Conservation (phyloP, 2,113 vertebrate species). For the Heloderma charlesbogerti region DNA sequence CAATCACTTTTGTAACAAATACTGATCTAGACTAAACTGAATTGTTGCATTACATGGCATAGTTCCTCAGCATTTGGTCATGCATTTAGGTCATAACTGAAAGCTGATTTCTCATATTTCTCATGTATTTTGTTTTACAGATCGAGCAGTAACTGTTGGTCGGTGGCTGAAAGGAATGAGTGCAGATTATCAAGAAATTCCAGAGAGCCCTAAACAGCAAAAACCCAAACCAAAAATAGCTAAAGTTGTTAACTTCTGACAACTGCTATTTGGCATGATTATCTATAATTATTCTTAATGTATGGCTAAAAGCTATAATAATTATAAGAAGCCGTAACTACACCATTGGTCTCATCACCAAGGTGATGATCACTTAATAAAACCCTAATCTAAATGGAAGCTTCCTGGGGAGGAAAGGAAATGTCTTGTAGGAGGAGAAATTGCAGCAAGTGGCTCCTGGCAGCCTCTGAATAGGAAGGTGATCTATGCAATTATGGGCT, state of each 20-base stretch:
- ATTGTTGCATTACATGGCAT: neutral
- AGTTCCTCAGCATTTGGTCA: slow-evolving; percentile 24
- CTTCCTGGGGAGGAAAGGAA: neutral
- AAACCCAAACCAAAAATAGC: slow-evolving; percentile 75
- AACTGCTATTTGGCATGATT: neutral
- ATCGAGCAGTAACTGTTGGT: slow-evolving; percentile 82
- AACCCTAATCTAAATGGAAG: neutral
- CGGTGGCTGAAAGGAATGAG: slow-evolving; percentile 90
- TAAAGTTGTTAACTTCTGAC: slow-evolving; percentile 90
- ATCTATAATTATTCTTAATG: neutral
- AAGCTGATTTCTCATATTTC: slow-evolving; percentile 10
- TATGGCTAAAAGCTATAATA: neutral
- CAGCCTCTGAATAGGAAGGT: neutral
- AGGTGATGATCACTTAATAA: neutral
- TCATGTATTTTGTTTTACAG: slow-evolving; percentile 67
- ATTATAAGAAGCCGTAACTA: neutral
- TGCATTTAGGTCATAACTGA: neutral
- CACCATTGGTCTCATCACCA: neutral
- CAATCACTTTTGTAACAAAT: slow-evolving; percentile 33
- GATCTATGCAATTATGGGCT: neutral
- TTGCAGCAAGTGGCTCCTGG: neutral
- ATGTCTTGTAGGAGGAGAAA: neutral
- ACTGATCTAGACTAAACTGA: slow-evolving; percentile 43
- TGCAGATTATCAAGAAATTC: slow-evolving; percentile 90
- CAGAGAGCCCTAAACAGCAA: slow-evolving; percentile 69